Percentiles rank a stretch among this genome's conserved stretches.
These are phyloP conservation scores for Cephus nigrinus DNA, from an alignment of 2,888 invertebrate genomes.

Conservation along the genomic window DNA sequence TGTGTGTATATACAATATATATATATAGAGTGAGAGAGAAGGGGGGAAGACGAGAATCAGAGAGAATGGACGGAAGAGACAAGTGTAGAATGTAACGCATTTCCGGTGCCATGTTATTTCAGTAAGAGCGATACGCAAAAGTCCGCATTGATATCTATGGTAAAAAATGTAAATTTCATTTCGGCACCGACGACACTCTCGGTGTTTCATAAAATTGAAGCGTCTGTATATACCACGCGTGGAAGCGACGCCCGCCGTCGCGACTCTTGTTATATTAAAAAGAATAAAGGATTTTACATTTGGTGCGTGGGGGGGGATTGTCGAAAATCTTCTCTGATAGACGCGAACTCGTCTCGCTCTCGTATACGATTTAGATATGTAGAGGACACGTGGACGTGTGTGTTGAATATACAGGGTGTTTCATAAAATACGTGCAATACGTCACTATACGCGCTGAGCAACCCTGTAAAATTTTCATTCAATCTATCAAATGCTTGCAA, in stretches of 20 bases:
- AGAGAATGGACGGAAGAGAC: conserved; percentile 15
- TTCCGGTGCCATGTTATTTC: not conserved
- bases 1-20: not conserved
- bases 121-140: conserved; percentile 13
- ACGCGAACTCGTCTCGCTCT: not conserved
- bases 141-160: conserved; percentile 36
- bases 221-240: not conserved
- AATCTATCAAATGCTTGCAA: not conserved
- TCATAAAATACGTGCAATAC: not conserved
- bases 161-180: conserved; percentile 51
- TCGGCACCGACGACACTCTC: conserved; percentile 24
- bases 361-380: not conserved
- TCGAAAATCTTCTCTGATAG: not conserved
- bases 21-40: too few relatives aligned
- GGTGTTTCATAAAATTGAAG: not conserved
- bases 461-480: not conserved
- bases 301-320: not conserved
- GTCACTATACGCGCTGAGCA: not conserved
- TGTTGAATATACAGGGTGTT: not conserved
- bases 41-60: not conserved
- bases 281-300: not conserved
- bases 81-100: conserved; percentile 11
- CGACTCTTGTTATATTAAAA: not conserved
- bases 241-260: not conserved
- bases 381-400: too few relatives aligned